Evolutionary conservation across 2,888 invertebrate genomes (phyloP), one percentile per base, ranked within the genome.

Genomic region (Orgyia antiqua): DNA sequence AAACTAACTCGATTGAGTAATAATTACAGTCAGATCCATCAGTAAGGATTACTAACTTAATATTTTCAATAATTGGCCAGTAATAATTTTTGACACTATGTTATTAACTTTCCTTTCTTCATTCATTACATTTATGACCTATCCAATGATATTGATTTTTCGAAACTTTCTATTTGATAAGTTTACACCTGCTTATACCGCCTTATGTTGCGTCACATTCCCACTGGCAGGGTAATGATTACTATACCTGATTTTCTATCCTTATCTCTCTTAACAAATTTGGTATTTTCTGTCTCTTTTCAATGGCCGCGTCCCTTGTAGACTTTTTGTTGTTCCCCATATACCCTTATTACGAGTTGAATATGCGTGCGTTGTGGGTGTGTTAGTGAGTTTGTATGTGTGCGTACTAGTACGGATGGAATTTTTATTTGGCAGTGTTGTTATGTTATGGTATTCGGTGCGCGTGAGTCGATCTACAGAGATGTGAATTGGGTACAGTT

Each of bases 181-280:
- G 55, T 66, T 51, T 74, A 75, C 84, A 83, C 83, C 84, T 84
- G 83, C 82, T 38, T 51, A 39, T 42, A 69, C 64, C 67, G 58
- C 60, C 56, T 42, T 66, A 65, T 58, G 67, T 78, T 82, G 75
- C 74, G 68, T 73, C 72, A 76, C 68, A 68, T 70, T 67, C 73
- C 69, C 72, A 69, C 66, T 65, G n/a, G 51, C 60, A 62, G 73
- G 75, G 77, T 76, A 76, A 54, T 67, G 69, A 71, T 71, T 75
- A 67, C 51, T 67, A 63, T 76, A 74, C 76, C 71, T 73, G 68
- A 63, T 68, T 48, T 45, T 65, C 35, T 45, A 42, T 78, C 76
- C 62, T 63, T 66, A 57, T 78, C 68, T 38, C 51, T 45, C 66
- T 31, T 35, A 37, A 41, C 44, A 29, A 31, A 39, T 37, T 45